Evolutionary conservation across 2,113 vertebrate genomes (phyloP), one percentile per base, ranked within the genome.

Genomic region (Sapajus apella): DNA sequence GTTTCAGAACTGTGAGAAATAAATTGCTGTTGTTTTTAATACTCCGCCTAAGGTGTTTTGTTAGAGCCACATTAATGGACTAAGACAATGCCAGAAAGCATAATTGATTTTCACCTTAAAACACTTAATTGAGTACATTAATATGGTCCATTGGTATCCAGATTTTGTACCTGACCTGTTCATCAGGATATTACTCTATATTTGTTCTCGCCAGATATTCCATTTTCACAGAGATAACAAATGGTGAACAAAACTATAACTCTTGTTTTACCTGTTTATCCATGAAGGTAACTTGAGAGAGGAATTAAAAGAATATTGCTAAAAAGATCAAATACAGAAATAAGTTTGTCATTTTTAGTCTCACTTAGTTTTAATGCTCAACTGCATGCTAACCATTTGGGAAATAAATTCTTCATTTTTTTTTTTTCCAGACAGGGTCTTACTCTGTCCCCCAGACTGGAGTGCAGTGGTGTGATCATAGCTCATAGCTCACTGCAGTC

Each of bases 51-150:
- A 77, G 8, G 27, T 43, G 47, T 47, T 77, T 47, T 77, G 25
- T 76, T 47, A 77, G 32, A 47, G 45, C 45, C 30, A 16, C 43
- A 32, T 47, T 14, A 77, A 77, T 47, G 16, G 14, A 47, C 13
- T 77, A 77, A 77, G 43, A 32, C 12, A 45, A 47, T 30, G 64
- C 11, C 27, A 82, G 40, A 92, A 96, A 97, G 72, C 35, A 43
- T 58, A 92, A 92, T 77, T 77, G 72, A 90, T 96, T 90, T 95
- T 95, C 52, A 95, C 76, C 77, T 93, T 93, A 35, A 16, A 94
- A 85, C 85, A n/a, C 21, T 37, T 96, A 89, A 95, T 90, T 85
- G 79, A 17, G 58, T 77, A 11, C 32, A 47, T 93, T 94, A 92
- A 92, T 85, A 47, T 85, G 76, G 58, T 12, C 40, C 50, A 81